Base-by-base conservation (phyloP, 2,888 invertebrate genomes). In the Trachelus tabidus region DNA sequence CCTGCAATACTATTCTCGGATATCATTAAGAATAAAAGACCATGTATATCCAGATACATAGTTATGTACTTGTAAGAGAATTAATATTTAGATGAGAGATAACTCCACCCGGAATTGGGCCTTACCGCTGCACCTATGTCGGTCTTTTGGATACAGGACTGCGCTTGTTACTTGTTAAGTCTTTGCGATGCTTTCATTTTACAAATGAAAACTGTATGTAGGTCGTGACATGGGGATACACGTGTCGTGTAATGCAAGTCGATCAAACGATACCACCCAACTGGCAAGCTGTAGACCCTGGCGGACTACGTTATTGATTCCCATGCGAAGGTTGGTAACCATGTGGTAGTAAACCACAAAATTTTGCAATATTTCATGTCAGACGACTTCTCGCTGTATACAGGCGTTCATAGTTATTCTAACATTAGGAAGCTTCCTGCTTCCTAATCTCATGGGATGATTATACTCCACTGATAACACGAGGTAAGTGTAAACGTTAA, bases 211-310 rank as follows among this genome's bases (percentile, higher is more conserved):
- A 75, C 23, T 73, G 69, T 76, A 80, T 79, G 69, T 80, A 76
- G 81, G 80, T 79, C 81, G 77, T 68, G 77, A 77, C 69, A 79
- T 77, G 75, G 80, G 77, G 79, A 79, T 80, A 79, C 73, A 35
- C 74, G 68, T 68, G 73, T 77, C 77, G 56, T 77, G 77, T 68
- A 34, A 76, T 40, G n/a, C 78, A n/a, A 75, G 77, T 71, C 76
- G 76, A 77, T 34, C 77, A 73, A 76, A 75, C 76, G 77, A 80
- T 75, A 71, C 73, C 79, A 76, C 78, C 56, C 76, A 78, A 69
- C 56, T 56, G 23, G 56, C 23, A 56, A 56, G 9, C 23, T 23
- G 56, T 56, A 56, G 56, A 23, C 9, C 9, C 56, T 23, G 9
- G 23, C 23, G 23, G 56, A 56, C 56, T 23, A 23, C 23, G 56